Conservation (phyloP, 2,113 vertebrate genomes). For the Heliornis fulica region DNA sequence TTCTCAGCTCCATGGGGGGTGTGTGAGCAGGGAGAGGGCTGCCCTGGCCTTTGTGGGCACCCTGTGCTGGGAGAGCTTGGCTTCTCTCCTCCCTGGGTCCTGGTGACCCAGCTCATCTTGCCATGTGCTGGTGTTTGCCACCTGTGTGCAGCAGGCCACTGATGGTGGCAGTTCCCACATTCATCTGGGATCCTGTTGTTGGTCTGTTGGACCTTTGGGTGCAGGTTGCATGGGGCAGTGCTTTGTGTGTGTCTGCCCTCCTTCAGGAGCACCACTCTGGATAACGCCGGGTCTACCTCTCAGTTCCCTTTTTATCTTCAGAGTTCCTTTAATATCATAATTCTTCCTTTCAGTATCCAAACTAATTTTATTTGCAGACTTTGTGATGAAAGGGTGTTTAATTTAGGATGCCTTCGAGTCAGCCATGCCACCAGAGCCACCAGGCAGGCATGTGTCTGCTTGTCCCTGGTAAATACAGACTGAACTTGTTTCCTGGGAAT, state of each 20-base stretch:
- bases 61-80: not conserved
- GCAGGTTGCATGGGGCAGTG: not conserved
- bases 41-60: not conserved
- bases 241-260: not conserved
- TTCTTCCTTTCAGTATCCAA: not conserved
- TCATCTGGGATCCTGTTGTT: rapidly evolving
- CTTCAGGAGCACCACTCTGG: not conserved
- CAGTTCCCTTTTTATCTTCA: not conserved
- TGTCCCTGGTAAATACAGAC: rapidly evolving
- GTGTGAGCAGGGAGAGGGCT: not conserved
- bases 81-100: not conserved
- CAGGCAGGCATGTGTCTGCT: not conserved
- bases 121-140: not conserved
- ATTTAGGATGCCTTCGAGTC: not conserved
- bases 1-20: not conserved
- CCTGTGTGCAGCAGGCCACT: not conserved
- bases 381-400: not conserved
- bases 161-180: not conserved
- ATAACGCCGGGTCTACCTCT: rapidly evolving
- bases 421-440: rapidly evolving
- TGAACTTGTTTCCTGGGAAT: rapidly evolving
- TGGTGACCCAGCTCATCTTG: not conserved
- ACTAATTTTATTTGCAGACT: not conserved
- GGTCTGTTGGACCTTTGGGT: not conserved
- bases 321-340: not conserved